A percentile compares a stretch with the other conserved stretches of the same genome.
Evolutionary conservation across 2,888 invertebrate genomes (phyloP).

Genomic region (Tenthredo mesomela): DNA sequence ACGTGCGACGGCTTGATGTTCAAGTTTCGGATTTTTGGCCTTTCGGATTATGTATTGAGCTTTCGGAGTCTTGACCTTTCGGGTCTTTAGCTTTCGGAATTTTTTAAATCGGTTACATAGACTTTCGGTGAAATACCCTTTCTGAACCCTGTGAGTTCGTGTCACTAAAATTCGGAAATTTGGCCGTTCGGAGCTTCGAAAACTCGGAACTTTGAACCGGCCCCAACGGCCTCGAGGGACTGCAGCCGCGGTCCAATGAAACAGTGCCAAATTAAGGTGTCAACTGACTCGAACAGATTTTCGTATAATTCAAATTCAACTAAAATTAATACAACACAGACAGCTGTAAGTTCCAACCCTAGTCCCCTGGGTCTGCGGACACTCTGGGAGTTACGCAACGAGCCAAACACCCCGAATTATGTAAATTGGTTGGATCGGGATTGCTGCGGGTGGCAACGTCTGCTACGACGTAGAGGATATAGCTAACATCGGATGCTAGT

Average conservation of each 20-base stretch:
- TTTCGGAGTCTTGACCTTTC: no score
- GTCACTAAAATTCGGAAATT: no score
- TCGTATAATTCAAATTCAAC: background rate
- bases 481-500: background rate
- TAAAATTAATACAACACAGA: background rate
- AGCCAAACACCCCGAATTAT: constrained; percentile 42
- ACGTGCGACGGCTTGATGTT: no score
- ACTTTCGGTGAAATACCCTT: no score
- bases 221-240: background rate
- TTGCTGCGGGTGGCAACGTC: constrained; percentile 16
- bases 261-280: background rate
- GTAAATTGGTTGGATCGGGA: constrained; percentile 21
- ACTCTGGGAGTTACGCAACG: constrained; percentile 17
- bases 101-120: no score
- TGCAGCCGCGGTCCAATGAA: background rate
- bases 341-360: background rate
- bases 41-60: no score
- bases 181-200: no score
- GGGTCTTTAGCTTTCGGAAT: no score
- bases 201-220: no score
- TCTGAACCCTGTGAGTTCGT: no score
- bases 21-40: no score
- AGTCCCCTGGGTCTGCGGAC: background rate
- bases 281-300: background rate
- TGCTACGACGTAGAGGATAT: background rate